A percentile compares a stretch with the other conserved stretches of the same genome.
Conservation (phyloP, 2,113 vertebrate genomes). For the Carassius carassius region DNA sequence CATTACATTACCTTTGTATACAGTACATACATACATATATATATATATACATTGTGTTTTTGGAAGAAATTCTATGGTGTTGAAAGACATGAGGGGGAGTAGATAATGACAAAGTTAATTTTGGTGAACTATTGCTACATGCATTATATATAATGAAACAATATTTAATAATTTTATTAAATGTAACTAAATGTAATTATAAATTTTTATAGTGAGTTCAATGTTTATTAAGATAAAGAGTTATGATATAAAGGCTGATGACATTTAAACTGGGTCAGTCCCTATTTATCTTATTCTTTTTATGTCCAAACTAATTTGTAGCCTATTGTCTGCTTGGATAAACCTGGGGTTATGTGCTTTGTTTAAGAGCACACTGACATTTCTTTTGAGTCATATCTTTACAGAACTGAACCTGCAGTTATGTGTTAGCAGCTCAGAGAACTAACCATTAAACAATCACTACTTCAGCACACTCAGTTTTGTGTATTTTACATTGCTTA, state of each 20-base stretch:
- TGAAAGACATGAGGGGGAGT: not conserved
- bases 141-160: not conserved
- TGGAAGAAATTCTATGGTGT: not conserved
- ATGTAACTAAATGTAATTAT: too few species aligned
- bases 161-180: too few species aligned
- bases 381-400: not conserved
- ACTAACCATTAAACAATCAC: not conserved
- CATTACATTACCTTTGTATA: too few species aligned
- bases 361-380: not conserved
- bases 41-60: not conserved
- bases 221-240: not conserved
- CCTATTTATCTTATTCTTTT: not conserved
- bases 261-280: not conserved
- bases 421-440: not conserved
- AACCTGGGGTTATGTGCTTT: not conserved
- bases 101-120: not conserved
- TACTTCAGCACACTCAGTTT: not conserved
- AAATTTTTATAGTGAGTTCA: not conserved
- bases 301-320: not conserved
- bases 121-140: not conserved
- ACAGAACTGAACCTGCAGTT: constrained; percentile 2
- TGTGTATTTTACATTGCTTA: not conserved
- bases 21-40: too few species aligned
- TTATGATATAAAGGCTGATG: not conserved
- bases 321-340: constrained; percentile 8